These are phyloP conservation scores for Nymphalis polychloros DNA, from an alignment of 2,888 invertebrate genomes.

Conservation along the genomic window DNA sequence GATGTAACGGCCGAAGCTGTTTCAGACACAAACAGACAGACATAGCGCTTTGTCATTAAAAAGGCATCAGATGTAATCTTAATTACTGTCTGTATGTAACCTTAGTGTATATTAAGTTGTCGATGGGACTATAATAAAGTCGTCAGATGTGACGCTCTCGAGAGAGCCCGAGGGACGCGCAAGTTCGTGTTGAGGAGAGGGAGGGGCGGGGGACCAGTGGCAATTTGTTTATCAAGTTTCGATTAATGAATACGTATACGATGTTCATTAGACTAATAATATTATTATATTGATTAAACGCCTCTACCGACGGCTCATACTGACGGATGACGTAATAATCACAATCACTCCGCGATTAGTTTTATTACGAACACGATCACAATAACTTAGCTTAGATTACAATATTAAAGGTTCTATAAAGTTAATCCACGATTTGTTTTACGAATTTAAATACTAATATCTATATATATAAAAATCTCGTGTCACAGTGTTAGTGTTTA, in stretches of 20 bases:
- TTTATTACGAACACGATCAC: background rate
- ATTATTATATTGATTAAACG: conserved; percentile 26
- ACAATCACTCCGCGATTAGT: background rate
- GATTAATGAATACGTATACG: conserved; percentile 24
- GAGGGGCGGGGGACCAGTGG: conserved; percentile 3
- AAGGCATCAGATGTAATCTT: background rate
- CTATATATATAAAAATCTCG: no score
- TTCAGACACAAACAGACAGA: no score
- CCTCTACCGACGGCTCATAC: conserved; percentile 3
- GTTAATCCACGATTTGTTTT: no score
- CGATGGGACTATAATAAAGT: conserved; percentile 18
- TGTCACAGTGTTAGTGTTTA: no score
- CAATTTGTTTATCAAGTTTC: conserved; percentile 30
- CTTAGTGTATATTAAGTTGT: conserved; percentile 15
- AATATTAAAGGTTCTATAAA: no score
- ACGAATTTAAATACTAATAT: no score
- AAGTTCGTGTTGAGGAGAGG: background rate
- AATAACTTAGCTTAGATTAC: no score
- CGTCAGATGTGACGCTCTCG: conserved; percentile 23
- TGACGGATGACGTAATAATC: background rate
- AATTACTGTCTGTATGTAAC: conserved; percentile 3
- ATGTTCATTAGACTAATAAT: conserved; percentile 26
- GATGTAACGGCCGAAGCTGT: no score
- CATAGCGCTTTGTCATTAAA: no score
- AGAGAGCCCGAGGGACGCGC: background rate